phyloP scores from a whole-genome alignment of 30 jellyfish, hydroid and myxozoan genomes.

The Catostylus mosaicus region DNA sequence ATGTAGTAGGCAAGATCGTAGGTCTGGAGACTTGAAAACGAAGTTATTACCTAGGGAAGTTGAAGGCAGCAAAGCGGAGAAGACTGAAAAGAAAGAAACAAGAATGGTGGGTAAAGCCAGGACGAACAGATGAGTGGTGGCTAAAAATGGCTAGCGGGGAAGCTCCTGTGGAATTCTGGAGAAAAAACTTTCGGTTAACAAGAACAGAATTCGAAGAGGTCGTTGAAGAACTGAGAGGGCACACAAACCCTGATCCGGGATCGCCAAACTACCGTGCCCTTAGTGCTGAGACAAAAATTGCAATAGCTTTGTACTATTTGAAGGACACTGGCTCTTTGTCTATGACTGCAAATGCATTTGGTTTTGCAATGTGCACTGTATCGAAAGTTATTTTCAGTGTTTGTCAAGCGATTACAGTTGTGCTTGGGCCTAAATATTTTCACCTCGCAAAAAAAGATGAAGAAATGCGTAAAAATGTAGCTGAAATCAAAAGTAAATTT shows the following conservation, averaged over 20 bases:
- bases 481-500: conserved; percentile 51
- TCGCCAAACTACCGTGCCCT: conserved; percentile 54
- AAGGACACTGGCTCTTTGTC: conserved; percentile 49
- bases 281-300: conserved; percentile 53
- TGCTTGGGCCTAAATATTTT: conserved; percentile 37
- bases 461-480: conserved; percentile 54
- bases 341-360: conserved; percentile 69
- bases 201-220: conserved; percentile 2
- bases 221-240: conserved; percentile 24
- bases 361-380: conserved; percentile 23
- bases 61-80: too few relatives aligned
- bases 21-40: too few relatives aligned
- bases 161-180: conserved; percentile 37
- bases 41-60: too few relatives aligned
- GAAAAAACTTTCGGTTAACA: conserved; percentile 45
- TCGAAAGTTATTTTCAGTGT: conserved; percentile 32
- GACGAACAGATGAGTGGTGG: conserved; percentile 70
- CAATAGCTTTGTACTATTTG: conserved; percentile 48
- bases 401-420: conserved; percentile 35
- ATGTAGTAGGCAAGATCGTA: too few relatives aligned
- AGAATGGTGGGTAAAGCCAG: conserved; percentile 28
- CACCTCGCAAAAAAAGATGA: conserved; percentile 31
- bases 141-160: conserved; percentile 41
- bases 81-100: conserved; percentile 31
- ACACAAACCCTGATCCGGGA: conserved; percentile 25